phyloP scores from a whole-genome alignment of 1,140 invertebrate genomes.

The Drosophila sucinea region DNA sequence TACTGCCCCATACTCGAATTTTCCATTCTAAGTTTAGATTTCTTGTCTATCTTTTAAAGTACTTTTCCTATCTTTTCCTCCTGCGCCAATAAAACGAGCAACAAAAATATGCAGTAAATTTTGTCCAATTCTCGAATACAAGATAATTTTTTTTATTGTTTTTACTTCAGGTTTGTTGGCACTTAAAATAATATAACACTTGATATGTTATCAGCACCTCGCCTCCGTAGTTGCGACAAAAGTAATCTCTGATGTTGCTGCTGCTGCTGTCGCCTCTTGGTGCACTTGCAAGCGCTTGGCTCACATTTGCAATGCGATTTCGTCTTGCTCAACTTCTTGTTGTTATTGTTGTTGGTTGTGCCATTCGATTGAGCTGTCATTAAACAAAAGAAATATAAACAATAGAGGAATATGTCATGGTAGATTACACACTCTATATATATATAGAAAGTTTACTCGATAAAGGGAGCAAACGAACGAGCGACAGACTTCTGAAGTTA shows the following conservation, averaged over 20 bases:
- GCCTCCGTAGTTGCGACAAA: conserved; percentile 59
- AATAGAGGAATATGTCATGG: background rate
- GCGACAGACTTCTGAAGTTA: background rate
- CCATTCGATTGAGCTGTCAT: conserved; percentile 51
- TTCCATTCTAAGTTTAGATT: conserved; percentile 22
- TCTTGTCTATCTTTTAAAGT: conserved; percentile 1
- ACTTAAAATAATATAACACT: conserved; percentile 72
- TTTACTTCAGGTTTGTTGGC: conserved; percentile 33
- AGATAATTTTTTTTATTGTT: conserved; percentile 29
- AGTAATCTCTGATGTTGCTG: conserved; percentile 47
- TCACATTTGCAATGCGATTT: conserved; percentile 61
- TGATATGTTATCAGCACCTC: conserved; percentile 72
- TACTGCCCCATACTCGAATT: background rate
- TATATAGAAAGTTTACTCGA: too few relatives aligned
- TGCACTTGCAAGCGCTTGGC: conserved; percentile 59
- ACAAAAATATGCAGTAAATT: conserved; percentile 18
- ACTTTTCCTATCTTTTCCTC: conserved; percentile 8
- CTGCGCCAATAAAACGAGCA: conserved; percentile 27
- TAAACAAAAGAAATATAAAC: conserved; percentile 35
- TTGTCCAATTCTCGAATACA: conserved; percentile 30
- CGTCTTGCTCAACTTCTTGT: conserved; percentile 36
- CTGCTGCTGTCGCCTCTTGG: conserved; percentile 43
- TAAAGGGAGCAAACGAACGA: background rate
- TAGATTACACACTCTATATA: too few relatives aligned
- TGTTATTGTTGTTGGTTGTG: conserved; percentile 19